Percentiles rank a stretch among this genome's conserved stretches.
phyloP scores from a whole-genome alignment of 2,113 vertebrate species.

The Eudyptes chrysolophus region DNA sequence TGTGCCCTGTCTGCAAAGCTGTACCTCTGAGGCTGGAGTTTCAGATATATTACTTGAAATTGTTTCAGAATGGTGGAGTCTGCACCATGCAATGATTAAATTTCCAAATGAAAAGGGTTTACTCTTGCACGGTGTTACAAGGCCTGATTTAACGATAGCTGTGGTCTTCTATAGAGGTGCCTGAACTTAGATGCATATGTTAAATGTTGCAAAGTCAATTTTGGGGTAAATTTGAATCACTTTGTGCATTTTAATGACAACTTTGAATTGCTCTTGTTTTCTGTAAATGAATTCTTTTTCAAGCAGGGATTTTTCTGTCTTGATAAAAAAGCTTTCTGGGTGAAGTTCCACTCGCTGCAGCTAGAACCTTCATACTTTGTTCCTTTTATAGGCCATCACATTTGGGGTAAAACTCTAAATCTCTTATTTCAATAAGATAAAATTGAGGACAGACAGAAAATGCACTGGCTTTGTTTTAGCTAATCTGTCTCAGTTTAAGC shows the following conservation, averaged over 20 bases:
- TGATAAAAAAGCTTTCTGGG: neutral
- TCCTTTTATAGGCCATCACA: neutral
- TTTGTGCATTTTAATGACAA: neutral
- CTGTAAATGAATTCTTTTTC: neutral
- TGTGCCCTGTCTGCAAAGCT: neutral
- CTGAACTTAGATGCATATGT: fast-evolving
- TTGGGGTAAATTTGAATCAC: neutral
- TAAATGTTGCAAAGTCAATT: neutral
- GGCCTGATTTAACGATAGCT: neutral
- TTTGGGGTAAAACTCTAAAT: neutral
- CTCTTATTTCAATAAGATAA: neutral
- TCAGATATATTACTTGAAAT: neutral
- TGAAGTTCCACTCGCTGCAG: neutral
- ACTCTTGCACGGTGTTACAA: fast-evolving
- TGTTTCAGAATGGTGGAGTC: neutral
- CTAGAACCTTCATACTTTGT: fast-evolving
- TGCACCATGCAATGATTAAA: neutral
- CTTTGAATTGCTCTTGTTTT: neutral
- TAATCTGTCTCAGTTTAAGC: neutral
- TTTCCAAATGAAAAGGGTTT: neutral
- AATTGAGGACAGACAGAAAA: neutral
- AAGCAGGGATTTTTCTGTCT: fast-evolving
- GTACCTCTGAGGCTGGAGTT: neutral
- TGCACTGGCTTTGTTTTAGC: neutral
- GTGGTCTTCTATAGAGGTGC: fast-evolving